Percentiles rank a stretch among this genome's conserved stretches.
Evolutionary conservation across 92 coral and sea anemone species (phyloP).

Genomic region (Epizoanthus fatuus): DNA sequence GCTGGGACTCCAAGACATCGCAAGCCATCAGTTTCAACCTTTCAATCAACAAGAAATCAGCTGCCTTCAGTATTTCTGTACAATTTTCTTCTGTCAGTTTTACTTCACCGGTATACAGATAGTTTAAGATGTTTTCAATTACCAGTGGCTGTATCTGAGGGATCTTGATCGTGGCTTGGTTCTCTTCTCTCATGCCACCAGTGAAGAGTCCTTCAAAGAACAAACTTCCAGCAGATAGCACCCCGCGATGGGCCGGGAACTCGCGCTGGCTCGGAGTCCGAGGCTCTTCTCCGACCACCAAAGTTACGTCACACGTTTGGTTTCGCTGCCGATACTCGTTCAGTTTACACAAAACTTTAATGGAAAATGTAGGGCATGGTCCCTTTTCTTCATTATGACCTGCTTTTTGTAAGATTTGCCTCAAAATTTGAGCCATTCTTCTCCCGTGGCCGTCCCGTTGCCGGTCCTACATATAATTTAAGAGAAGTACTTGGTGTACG

Average conservation of each 20-base stretch:
- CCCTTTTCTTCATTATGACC: neutral
- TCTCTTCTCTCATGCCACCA: neutral
- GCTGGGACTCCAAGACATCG: neutral
- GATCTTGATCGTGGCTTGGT: neutral
- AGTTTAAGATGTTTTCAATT: neutral
- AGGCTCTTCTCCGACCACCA: neutral
- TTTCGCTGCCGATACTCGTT: neutral
- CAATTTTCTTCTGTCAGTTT: neutral
- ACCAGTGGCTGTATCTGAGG: neutral
- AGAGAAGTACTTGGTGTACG: no score
- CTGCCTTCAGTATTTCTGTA: constrained; percentile 1
- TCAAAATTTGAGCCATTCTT: neutral
- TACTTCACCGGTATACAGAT: neutral
- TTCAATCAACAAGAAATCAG: constrained; percentile 14
- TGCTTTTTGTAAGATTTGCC: neutral
- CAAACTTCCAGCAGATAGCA: neutral
- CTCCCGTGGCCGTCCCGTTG: no score
- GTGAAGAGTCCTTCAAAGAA: neutral
- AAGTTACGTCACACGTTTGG: neutral
- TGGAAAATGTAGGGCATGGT: neutral
- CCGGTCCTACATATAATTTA: no score
- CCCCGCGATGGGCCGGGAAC: constrained; percentile 1
- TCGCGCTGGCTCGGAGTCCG: neutral
- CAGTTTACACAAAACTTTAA: neutral
- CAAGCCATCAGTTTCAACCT: constrained; percentile 16